Evolutionary conservation across 2,888 invertebrate genomes (phyloP).

Genomic region (Cephus pygmeus): DNA sequence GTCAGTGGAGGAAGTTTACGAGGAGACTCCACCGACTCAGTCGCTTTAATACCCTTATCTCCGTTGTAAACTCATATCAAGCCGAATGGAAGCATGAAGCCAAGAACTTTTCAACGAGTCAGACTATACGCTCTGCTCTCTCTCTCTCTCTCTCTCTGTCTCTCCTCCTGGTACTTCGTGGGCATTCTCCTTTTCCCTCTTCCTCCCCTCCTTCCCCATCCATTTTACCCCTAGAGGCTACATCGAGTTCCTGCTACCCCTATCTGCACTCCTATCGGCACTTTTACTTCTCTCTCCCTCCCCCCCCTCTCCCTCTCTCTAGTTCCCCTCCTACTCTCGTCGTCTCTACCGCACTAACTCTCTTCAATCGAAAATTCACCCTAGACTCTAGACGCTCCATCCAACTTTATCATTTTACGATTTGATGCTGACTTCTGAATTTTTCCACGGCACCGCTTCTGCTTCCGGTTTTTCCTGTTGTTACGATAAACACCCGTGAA

Average conservation of each 20-base stretch:
- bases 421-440: conserved; percentile 11
- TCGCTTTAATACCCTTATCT: conserved; percentile 51
- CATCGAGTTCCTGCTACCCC: not conserved
- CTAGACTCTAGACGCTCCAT: conserved; percentile 8
- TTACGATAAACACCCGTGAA: not conserved
- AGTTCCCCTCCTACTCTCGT: not conserved
- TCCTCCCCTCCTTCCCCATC: not conserved
- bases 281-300: not conserved
- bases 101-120: conserved; percentile 34
- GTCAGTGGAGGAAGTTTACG: conserved; percentile 42
- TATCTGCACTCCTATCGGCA: conserved; percentile 6
- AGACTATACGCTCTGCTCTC: conserved; percentile 17
- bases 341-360: not conserved
- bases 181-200: not conserved
- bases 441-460: not conserved
- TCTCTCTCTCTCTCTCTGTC: conserved; percentile 1
- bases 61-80: conserved; percentile 52
- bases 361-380: not conserved
- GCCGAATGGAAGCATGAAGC: conserved; percentile 5
- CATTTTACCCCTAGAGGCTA: not conserved
- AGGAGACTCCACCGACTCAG: conserved; percentile 30
- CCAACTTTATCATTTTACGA: conserved; percentile 30
- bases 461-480: not conserved
- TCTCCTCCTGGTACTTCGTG: not conserved
- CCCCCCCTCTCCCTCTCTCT: not conserved